A percentile compares a stretch with the other conserved stretches of the same genome.
Evolutionary conservation across 2,113 vertebrate genomes (phyloP).

Genomic region (Scophthalmus maximus): DNA sequence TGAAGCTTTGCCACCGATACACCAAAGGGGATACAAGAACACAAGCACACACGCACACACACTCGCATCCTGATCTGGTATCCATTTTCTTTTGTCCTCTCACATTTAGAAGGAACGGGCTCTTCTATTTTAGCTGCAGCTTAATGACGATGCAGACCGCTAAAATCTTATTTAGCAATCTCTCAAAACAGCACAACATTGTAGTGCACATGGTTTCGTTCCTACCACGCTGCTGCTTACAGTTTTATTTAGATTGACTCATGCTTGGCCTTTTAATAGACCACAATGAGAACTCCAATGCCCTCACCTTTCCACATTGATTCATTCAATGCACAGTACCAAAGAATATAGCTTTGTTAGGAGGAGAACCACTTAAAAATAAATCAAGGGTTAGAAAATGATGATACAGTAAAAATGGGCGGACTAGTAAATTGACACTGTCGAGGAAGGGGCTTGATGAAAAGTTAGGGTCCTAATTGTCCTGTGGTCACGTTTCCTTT

Average conservation of each 20-base stretch:
- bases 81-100: conserved; percentile 33
- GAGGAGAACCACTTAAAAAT: neutral
- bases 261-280: neutral
- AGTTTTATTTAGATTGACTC: conserved; percentile 11
- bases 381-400: no score
- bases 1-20: conserved; percentile 63
- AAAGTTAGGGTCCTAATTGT: no score
- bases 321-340: neutral
- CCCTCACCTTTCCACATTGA: neutral
- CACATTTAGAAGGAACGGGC: conserved; percentile 12
- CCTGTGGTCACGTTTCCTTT: no score
- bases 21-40: conserved; percentile 43
- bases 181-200: conserved; percentile 15
- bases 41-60: conserved; percentile 5
- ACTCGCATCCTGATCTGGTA: conserved; percentile 18
- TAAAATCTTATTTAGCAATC: conserved; percentile 9
- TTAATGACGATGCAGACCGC: conserved; percentile 16
- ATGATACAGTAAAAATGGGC: neutral
- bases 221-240: neutral
- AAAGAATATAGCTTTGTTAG: neutral
- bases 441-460: neutral
- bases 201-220: conserved; percentile 2
- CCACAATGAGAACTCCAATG: neutral
- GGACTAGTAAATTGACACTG: neutral
- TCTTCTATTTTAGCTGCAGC: conserved; percentile 20